These are phyloP conservation scores for Saguinus midas DNA, from an alignment of 2,113 vertebrate genomes.

Conservation along the genomic window DNA sequence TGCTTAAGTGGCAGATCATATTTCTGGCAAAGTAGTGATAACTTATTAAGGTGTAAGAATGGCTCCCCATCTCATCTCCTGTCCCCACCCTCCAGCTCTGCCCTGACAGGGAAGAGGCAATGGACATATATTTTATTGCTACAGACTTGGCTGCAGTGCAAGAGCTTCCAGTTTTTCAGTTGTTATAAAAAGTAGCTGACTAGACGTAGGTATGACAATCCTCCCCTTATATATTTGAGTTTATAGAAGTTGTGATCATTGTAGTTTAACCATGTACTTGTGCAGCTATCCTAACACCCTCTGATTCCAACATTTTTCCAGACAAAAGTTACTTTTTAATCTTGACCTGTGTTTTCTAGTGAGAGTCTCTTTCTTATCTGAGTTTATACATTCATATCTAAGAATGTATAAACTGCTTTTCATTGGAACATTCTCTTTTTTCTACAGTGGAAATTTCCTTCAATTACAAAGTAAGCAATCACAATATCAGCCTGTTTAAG, in stretches of 20 bases:
- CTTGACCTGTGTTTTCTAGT: neutral
- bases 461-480: neutral
- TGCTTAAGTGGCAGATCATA: neutral
- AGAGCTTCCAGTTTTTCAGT: neutral
- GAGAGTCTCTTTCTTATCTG: neutral
- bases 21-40: neutral
- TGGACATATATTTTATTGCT: neutral
- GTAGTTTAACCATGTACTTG: too few species aligned
- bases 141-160: neutral
- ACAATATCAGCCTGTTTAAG: neutral
- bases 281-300: rapidly evolving
- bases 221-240: neutral
- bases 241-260: neutral
- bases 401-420: neutral
- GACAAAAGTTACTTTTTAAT: neutral
- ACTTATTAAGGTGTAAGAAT: neutral
- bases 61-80: neutral
- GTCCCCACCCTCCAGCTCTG: neutral
- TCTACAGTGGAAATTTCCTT: neutral
- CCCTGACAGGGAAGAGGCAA: neutral
- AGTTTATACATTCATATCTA: too few species aligned
- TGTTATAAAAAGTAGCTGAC: neutral
- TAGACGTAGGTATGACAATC: neutral
- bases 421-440: neutral
- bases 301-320: neutral